phyloP scores from a whole-genome alignment of 2,888 invertebrate species.

The Caenorhabditis sp. region DNA sequence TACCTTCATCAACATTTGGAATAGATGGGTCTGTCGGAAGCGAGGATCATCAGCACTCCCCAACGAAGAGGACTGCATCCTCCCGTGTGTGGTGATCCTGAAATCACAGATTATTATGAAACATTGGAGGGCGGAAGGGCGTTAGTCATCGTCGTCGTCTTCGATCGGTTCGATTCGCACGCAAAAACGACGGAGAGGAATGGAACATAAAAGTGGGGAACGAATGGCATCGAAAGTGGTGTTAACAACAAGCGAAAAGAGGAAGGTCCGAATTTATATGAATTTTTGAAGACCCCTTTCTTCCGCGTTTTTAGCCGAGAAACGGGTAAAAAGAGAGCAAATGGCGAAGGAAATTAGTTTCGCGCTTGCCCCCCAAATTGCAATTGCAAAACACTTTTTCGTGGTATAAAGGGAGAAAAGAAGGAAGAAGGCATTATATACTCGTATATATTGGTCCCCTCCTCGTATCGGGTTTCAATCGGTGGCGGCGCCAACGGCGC shows the following conservation, averaged over 20 bases:
- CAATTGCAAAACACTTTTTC: slow-evolving; percentile 22
- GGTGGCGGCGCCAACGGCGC: slow-evolving; percentile 36
- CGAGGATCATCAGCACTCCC: slow-evolving; percentile 59
- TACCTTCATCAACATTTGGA: slow-evolving; percentile 68
- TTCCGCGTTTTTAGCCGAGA: slow-evolving; percentile 2
- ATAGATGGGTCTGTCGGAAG: slow-evolving; percentile 65
- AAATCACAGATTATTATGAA: not conserved
- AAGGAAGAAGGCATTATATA: slow-evolving; percentile 27
- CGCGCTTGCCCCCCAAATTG: not conserved
- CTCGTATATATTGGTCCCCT: slow-evolving; percentile 44
- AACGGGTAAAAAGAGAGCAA: slow-evolving; percentile 1
- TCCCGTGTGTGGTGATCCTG: slow-evolving; percentile 51
- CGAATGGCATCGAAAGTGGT: slow-evolving; percentile 3
- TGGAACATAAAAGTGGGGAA: slow-evolving; percentile 44
- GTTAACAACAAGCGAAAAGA: slow-evolving; percentile 22
- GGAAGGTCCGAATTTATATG: slow-evolving; percentile 34
- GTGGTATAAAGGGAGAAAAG: slow-evolving; percentile 18
- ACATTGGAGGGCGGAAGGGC: not conserved
- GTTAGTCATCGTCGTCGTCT: slow-evolving; percentile 7
- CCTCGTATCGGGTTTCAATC: slow-evolving; percentile 49
- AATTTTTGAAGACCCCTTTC: slow-evolving; percentile 44
- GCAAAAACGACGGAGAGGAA: slow-evolving; percentile 1
- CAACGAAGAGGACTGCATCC: slow-evolving; percentile 59
- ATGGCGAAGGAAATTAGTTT: slow-evolving; percentile 19
- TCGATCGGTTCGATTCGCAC: not conserved